phyloP scores from a whole-genome alignment of 1,140 invertebrate species.

The Eupeodes corollae region DNA sequence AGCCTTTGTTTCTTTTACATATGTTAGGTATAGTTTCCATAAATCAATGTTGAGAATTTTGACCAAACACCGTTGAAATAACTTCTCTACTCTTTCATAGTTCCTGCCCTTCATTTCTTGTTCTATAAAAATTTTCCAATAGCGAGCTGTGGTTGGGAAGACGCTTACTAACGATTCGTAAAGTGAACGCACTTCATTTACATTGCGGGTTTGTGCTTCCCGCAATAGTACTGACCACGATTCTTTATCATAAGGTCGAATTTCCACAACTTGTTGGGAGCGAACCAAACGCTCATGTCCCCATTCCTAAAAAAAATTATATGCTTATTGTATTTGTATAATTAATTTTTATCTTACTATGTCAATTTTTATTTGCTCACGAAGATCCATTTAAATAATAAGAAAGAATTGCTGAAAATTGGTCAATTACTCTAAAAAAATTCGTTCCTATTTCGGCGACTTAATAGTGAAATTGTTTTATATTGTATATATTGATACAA shows the following conservation, averaged over 20 bases:
- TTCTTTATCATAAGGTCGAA: constrained; percentile 85
- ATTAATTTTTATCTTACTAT: constrained; percentile 21
- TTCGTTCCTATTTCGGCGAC: no score
- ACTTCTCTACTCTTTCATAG: constrained; percentile 96
- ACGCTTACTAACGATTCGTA: constrained; percentile 89
- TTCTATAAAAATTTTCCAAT: constrained; percentile 99
- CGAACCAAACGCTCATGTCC: constrained; percentile 70
- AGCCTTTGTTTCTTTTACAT: constrained; percentile 96
- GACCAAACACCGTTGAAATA: constrained; percentile 95
- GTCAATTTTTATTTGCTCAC: constrained; percentile 34
- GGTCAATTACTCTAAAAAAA: no score
- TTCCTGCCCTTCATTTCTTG: constrained; percentile 95
- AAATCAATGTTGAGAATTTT: constrained; percentile 98
- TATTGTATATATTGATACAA: no score
- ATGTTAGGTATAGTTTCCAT: constrained; percentile 95
- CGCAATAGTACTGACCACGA: constrained; percentile 91
- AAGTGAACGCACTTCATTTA: constrained; percentile 79
- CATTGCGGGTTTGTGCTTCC: constrained; percentile 81
- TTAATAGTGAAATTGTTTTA: no score
- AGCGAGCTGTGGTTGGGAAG: constrained; percentile 92
- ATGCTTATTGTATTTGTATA: not conserved
- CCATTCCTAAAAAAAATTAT: constrained; percentile 55
- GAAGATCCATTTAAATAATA: constrained; percentile 12
- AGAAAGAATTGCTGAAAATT: no score
- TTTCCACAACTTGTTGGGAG: constrained; percentile 69